A percentile compares a stretch with the other conserved stretches of the same genome.
phyloP scores from a whole-genome alignment of 2,888 invertebrate species.

The Tridacna gigas region DNA sequence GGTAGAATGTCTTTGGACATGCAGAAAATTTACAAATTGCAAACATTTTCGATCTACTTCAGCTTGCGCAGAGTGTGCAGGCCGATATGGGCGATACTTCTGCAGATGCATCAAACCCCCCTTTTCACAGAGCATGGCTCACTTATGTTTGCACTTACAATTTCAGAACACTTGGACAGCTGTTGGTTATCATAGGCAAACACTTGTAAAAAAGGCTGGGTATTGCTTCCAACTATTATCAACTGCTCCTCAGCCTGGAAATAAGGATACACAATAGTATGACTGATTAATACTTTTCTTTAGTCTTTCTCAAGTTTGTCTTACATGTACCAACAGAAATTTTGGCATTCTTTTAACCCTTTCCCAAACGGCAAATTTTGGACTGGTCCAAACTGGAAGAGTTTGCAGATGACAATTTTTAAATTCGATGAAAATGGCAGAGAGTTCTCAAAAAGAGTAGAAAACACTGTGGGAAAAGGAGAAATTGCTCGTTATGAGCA shows the following conservation, averaged over 20 bases:
- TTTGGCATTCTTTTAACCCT: neutral
- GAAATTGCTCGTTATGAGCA: neutral
- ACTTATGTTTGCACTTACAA: conserved; percentile 69
- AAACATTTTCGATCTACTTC: too few relatives aligned
- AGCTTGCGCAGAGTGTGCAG: too few relatives aligned
- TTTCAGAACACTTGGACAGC: conserved; percentile 67
- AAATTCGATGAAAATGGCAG: too few relatives aligned
- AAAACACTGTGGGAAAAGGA: conserved; percentile 7
- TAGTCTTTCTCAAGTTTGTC: neutral
- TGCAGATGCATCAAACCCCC: too few relatives aligned
- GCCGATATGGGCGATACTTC: too few relatives aligned
- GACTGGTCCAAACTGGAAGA: neutral
- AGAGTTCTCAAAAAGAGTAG: too few relatives aligned
- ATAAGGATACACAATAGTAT: neutral
- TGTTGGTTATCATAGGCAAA: conserved; percentile 66
- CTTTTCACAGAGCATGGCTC: too few relatives aligned
- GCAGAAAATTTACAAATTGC: too few relatives aligned
- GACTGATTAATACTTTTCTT: neutral
- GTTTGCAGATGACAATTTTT: neutral
- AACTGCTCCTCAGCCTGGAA: conserved; percentile 45
- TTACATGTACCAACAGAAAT: neutral
- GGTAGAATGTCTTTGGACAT: too few relatives aligned
- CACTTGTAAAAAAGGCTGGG: conserved; percentile 75
- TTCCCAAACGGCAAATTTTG: neutral
- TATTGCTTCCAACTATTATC: conserved; percentile 79